These are phyloP conservation scores for Axis porcinus DNA, from an alignment of 2,113 vertebrate genomes.

Conservation along the genomic window DNA sequence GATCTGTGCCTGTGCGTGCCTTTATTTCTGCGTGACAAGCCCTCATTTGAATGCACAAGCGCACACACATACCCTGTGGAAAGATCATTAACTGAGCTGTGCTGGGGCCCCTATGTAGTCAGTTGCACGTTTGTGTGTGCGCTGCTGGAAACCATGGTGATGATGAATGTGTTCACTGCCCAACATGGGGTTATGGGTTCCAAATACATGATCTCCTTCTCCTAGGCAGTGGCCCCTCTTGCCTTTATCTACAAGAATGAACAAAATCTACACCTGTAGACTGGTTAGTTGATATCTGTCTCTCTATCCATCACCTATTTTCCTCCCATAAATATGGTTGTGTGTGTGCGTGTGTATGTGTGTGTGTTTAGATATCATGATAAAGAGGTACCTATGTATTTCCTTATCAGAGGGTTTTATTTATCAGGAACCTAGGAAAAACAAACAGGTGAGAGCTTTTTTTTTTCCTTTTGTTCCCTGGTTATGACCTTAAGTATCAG, in stretches of 20 bases:
- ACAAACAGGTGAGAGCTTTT: neutral
- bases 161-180: neutral
- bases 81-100: slow-evolving; percentile 61
- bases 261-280: neutral
- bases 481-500: neutral
- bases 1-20: neutral
- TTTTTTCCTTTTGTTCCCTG: neutral
- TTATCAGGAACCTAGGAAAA: neutral
- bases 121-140: neutral
- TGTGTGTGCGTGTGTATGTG: neutral
- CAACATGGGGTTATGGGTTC: neutral
- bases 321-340: no score
- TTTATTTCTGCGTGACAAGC: slow-evolving; percentile 58
- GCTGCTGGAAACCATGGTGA: neutral
- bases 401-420: neutral
- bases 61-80: slow-evolving; percentile 19
- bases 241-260: neutral
- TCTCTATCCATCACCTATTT: neutral
- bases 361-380: neutral
- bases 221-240: neutral
- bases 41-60: slow-evolving; percentile 62
- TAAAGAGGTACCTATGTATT: neutral
- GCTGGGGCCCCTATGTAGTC: neutral
- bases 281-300: rapidly evolving
- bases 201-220: neutral